A percentile compares a stretch with the other conserved stretches of the same genome.
Conservation (phyloP, 2,888 invertebrate species). For the Clusia tigrina region DNA sequence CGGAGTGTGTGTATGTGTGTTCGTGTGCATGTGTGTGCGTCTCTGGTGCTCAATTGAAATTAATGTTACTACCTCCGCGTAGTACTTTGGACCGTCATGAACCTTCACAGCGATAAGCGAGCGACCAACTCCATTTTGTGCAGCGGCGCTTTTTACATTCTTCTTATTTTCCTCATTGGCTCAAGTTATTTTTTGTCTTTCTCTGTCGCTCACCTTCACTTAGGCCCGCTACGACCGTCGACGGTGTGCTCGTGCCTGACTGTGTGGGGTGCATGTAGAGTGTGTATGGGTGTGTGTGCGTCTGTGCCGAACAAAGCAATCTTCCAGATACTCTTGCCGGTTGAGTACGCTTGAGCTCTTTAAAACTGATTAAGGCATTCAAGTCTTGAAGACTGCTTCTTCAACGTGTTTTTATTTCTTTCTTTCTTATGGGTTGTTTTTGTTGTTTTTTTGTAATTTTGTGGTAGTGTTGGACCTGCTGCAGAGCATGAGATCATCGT, state of each 20-base stretch:
- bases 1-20: too few species aligned
- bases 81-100: neutral
- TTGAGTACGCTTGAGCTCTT: constrained; percentile 15
- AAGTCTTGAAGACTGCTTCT: constrained; percentile 7
- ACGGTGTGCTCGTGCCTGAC: constrained; percentile 35
- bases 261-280: constrained; percentile 20
- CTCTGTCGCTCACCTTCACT: constrained; percentile 38
- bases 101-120: constrained; percentile 9
- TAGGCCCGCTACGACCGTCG: too few species aligned
- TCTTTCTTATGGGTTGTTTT: constrained; percentile 31
- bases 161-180: constrained; percentile 13
- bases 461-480: constrained; percentile 19
- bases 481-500: constrained; percentile 53
- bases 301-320: constrained; percentile 49
- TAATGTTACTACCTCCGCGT: constrained; percentile 8
- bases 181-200: constrained; percentile 9
- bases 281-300: constrained; percentile 12
- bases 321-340: constrained; percentile 38
- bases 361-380: constrained; percentile 24
- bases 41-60: constrained; percentile 1
- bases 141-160: too few species aligned
- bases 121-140: constrained; percentile 50
- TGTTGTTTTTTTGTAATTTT: constrained; percentile 1
- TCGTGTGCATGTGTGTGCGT: neutral
- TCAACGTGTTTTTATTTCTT: constrained; percentile 26